phyloP scores from a whole-genome alignment of 2,113 vertebrate genomes.

The Uropsilus gracilis region DNA sequence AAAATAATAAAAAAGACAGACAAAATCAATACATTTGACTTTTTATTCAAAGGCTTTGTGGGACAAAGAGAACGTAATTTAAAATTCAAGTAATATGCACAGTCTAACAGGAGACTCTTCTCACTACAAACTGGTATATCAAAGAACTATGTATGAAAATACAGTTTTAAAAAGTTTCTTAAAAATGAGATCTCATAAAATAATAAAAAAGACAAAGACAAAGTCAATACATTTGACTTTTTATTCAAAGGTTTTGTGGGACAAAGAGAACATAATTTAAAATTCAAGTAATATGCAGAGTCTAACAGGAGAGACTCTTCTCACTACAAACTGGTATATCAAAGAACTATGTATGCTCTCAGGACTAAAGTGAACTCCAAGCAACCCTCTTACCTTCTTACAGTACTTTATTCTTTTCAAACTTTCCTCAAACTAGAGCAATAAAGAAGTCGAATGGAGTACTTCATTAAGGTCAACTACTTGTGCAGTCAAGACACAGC shows the following conservation, averaged over 20 bases:
- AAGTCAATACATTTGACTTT: background rate
- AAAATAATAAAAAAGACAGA: constrained; percentile 24
- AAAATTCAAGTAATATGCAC: background rate
- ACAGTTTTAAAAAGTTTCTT: background rate
- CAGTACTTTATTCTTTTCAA: background rate
- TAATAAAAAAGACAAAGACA: constrained; percentile 13
- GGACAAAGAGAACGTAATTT: constrained; percentile 33
- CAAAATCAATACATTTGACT: background rate
- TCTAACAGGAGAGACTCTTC: background rate
- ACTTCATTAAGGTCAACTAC: background rate
- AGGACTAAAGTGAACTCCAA: background rate
- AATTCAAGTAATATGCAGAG: background rate
- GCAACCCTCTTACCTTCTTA: background rate
- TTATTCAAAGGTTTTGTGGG: background rate
- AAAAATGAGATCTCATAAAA: constrained; percentile 27
- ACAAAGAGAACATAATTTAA: constrained; percentile 43
- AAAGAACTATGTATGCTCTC: background rate
- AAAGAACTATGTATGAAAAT: background rate
- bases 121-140: background rate
- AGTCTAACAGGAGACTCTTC: background rate
- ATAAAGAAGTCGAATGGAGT: background rate
- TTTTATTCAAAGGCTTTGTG: background rate
- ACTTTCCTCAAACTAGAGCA: background rate
- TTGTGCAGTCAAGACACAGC: background rate
- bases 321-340: background rate